Conservation (phyloP, 2,113 vertebrate species). For the Pelvicachromis taeniatus region DNA sequence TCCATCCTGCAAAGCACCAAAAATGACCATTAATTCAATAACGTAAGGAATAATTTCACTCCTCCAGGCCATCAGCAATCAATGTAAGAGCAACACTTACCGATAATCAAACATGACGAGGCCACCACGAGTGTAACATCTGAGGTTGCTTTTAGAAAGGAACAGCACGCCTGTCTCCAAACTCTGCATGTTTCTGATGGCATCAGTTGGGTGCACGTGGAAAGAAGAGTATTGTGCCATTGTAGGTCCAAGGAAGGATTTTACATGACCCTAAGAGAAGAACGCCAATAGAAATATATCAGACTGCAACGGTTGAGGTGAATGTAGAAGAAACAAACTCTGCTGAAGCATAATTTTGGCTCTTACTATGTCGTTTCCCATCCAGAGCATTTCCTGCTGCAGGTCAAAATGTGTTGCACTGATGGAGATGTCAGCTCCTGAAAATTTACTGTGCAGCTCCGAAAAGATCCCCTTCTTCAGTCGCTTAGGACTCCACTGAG, state of each 20-base stretch:
- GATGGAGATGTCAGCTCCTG: too few relatives aligned
- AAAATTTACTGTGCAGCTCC: too few relatives aligned
- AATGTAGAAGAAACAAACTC: too few relatives aligned
- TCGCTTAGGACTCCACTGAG: too few relatives aligned
- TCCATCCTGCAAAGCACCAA: slow-evolving; percentile 22
- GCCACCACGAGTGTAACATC: slow-evolving; percentile 87
- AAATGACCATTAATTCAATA: too few relatives aligned
- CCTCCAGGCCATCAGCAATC: not conserved
- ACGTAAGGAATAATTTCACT: too few relatives aligned
- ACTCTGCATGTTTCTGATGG: slow-evolving; percentile 93
- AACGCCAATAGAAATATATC: slow-evolving; percentile 38
- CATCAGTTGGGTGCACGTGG: slow-evolving; percentile 84
- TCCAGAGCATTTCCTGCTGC: too few relatives aligned
- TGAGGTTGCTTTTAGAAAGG: slow-evolving; percentile 91
- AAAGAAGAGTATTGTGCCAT: slow-evolving; percentile 94
- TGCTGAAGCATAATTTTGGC: too few relatives aligned
- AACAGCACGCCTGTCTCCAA: slow-evolving; percentile 91
- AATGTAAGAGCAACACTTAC: slow-evolving; percentile 72
- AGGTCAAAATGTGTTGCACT: too few relatives aligned
- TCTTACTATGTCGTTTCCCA: too few relatives aligned
- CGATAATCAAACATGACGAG: slow-evolving; percentile 92
- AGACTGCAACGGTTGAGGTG: too few relatives aligned
- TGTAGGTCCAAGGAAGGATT: slow-evolving; percentile 90
- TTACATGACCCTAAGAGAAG: slow-evolving; percentile 83
- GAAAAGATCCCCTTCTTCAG: too few relatives aligned